Evolutionary conservation across 1,140 invertebrate species (phyloP).

Genomic region (Penaeus japonicus): DNA sequence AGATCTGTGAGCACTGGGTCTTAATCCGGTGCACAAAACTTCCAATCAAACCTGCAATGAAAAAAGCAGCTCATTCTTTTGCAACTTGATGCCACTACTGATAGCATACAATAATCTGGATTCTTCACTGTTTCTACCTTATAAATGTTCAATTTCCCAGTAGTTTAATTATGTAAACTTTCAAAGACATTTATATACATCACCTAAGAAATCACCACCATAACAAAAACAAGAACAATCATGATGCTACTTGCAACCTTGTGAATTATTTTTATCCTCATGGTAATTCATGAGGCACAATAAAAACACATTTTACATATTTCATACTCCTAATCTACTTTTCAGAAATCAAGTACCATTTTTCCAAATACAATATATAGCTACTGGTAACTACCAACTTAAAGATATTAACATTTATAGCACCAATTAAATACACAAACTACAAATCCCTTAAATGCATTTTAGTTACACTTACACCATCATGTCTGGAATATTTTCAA

Average conservation of each 20-base stretch:
- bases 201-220: background rate
- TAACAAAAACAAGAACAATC: background rate
- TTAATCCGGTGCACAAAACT: slow-evolving; percentile 41
- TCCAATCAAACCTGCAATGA: slow-evolving; percentile 25
- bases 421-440: too few species aligned
- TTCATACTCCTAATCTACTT: too few species aligned
- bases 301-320: too few species aligned
- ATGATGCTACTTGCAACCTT: background rate
- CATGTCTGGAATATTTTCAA: too few species aligned
- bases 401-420: too few species aligned
- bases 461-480: too few species aligned
- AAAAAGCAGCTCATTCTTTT: background rate
- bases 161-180: background rate
- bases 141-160: background rate
- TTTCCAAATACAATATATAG: too few species aligned
- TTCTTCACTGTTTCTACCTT: background rate
- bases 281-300: too few species aligned
- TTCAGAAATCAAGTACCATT: too few species aligned
- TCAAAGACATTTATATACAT: background rate
- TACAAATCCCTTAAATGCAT: too few species aligned
- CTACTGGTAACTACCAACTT: too few species aligned
- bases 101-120: background rate
- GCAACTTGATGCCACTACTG: too few species aligned
- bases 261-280: background rate
- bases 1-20: slow-evolving; percentile 34